Base-by-base conservation (phyloP, 2,113 vertebrate genomes). In the Hiodon tergisus region DNA sequence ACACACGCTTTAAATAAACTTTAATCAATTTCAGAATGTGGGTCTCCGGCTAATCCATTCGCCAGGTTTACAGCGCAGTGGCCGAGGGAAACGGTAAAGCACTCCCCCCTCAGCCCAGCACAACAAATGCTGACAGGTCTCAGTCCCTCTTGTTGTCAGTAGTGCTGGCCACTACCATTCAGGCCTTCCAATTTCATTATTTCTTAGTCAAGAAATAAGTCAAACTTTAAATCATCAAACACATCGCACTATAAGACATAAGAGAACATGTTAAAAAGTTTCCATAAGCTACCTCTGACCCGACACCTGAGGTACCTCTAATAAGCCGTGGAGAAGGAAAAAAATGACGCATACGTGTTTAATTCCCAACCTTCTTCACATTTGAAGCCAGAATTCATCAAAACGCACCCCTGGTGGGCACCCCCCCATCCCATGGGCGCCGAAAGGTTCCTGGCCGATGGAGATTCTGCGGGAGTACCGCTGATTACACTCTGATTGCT, bases 1-100 rank as follows among this genome's bases (percentile, higher is more conserved):
- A 74, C 75, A 70, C 69, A 61, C 63, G 78, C 80, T 83, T 81
- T 79, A 79, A 85, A 83, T 83, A 81, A 81, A 79, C 76, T 83
- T 76, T 76, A 82, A 85, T 83, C 79, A 82, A 76, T 79, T 83
- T 83, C 76, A 75, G 71, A 78, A 78, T 81, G 76, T 69, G 76
- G 65, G 70, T 69, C 78, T 79, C 46, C 5, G 54, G 80, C 71
- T 79, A 78, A 84, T 79, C 79, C 75, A 71, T 79, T 80, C 80
- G 79, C 73, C 71, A 31, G 54, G 68, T 77, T 78, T 81, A 77
- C 70, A 78, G 74, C 67, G 53, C 65, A n/a, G 51, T 53, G 72
- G 63, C 75, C 73, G 75, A 74, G 62, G 31, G 78, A 80, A 74
- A 74, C 54, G 14, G 50, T 53, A 71, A 67, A n/a, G 47, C 58